phyloP scores from a whole-genome alignment of 37 sponge, comb jelly and placozoan species.

The Haliclona indistincta region DNA sequence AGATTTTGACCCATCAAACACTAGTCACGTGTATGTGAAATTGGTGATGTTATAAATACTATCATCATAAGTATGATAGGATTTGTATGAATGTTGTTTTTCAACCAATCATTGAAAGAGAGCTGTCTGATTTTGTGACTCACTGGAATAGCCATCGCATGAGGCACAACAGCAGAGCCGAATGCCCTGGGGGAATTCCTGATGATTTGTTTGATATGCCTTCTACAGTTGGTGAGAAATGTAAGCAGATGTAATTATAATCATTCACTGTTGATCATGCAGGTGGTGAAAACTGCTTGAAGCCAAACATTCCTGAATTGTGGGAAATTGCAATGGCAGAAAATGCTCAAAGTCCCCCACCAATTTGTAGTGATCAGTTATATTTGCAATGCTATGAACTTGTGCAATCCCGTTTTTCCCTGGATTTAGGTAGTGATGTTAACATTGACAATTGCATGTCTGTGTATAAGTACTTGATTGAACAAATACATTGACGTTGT shows the following conservation, averaged over 20 bases:
- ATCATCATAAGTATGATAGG: too few relatives aligned
- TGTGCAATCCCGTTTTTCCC: not conserved
- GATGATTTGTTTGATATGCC: not conserved
- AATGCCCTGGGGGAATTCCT: not conserved
- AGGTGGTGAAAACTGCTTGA: not conserved
- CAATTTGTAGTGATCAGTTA: not conserved
- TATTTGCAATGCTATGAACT: not conserved
- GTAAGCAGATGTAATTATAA: too few relatives aligned
- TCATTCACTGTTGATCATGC: too few relatives aligned
- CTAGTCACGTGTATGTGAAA: too few relatives aligned
- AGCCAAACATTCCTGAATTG: not conserved
- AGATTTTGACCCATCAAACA: not conserved
- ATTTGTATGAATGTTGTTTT: too few relatives aligned
- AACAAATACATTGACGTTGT: not conserved
- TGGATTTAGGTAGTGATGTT: not conserved
- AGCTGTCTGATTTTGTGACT: conserved; percentile 19
- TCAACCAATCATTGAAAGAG: conserved; percentile 6
- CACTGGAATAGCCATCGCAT: conserved; percentile 46
- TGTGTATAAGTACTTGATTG: not conserved
- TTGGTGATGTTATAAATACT: not conserved
- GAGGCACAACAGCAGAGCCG: conserved; percentile 11
- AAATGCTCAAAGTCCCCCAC: not conserved
- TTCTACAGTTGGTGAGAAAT: not conserved
- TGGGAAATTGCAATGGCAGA: not conserved
- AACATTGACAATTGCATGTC: not conserved